Evolutionary conservation across 2,888 invertebrate genomes (phyloP).

Genomic region (Globia sparganii): DNA sequence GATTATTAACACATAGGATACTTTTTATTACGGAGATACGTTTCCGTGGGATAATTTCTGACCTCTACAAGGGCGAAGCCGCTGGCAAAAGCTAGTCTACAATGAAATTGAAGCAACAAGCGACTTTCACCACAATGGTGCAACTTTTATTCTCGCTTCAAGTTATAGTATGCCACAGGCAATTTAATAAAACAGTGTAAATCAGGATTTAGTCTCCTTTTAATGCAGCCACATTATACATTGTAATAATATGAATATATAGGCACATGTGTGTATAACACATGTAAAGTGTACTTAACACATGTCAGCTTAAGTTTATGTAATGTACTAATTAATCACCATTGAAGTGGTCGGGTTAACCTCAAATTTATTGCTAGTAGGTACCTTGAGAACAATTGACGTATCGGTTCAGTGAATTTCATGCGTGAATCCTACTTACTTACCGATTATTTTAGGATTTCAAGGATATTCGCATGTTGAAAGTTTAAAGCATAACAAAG

Average conservation of each 20-base stretch:
- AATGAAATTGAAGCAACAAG: not conserved
- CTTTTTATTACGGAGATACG: too few species aligned
- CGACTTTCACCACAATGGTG: not conserved
- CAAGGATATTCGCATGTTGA: not conserved
- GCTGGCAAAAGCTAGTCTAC: not conserved
- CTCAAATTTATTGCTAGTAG: slow-evolving; percentile 57
- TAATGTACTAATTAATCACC: slow-evolving; percentile 56
- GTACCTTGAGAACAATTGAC: slow-evolving; percentile 14
- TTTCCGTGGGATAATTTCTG: too few species aligned
- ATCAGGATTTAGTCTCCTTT: not conserved
- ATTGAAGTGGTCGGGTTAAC: slow-evolving; percentile 50
- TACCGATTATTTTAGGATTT: not conserved
- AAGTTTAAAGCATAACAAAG: not conserved
- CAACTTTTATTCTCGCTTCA: not conserved
- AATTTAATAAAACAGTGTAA: not conserved
- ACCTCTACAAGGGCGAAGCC: too few species aligned
- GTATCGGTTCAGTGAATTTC: slow-evolving; percentile 9
- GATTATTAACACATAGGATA: too few species aligned
- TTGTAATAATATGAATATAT: slow-evolving; percentile 13
- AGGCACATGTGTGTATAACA: too few species aligned
- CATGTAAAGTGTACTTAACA: slow-evolving; percentile 27
- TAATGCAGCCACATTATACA: not conserved
- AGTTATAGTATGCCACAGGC: not conserved
- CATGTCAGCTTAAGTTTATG: slow-evolving; percentile 32
- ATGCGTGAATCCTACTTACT: not conserved